A percentile compares a stretch with the other conserved stretches of the same genome.
Evolutionary conservation across 2,888 invertebrate species (phyloP).

Genomic region (Heliconius cydno): DNA sequence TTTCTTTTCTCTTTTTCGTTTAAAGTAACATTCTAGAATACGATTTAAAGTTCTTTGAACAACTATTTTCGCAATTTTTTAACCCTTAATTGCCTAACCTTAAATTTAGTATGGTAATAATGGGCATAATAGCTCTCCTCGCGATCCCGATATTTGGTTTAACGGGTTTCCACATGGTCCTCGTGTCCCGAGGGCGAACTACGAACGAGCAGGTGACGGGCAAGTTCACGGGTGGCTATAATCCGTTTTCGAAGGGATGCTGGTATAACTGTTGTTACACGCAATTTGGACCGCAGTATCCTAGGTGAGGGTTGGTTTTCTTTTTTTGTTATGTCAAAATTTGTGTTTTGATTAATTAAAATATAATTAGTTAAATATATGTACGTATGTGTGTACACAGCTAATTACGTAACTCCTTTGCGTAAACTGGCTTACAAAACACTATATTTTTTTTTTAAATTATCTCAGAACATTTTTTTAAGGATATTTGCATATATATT

Average conservation of each 20-base stretch:
- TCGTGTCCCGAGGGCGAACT: conserved; percentile 97
- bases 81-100: conserved; percentile 54
- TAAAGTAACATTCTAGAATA: neutral
- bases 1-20: neutral
- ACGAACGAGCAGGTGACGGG: conserved; percentile 99
- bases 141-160: conserved; percentile 98
- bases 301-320: conserved; percentile 87
- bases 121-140: conserved; percentile 95
- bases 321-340: neutral
- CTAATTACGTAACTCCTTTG: no score
- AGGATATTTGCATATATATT: no score
- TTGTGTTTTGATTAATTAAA: neutral
- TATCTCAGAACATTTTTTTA: no score
- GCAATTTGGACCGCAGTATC: conserved; percentile 98
- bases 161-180: conserved; percentile 98
- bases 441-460: no score
- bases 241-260: conserved; percentile 98
- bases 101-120: conserved; percentile 90
- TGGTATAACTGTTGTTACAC: conserved; percentile 97
- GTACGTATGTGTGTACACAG: no score
- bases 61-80: neutral
- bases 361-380: no score
- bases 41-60: no score
- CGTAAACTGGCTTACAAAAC: no score
- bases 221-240: conserved; percentile 99